phyloP scores from a whole-genome alignment of 2,113 vertebrate species.

The Anarrhichthys ocellatus region DNA sequence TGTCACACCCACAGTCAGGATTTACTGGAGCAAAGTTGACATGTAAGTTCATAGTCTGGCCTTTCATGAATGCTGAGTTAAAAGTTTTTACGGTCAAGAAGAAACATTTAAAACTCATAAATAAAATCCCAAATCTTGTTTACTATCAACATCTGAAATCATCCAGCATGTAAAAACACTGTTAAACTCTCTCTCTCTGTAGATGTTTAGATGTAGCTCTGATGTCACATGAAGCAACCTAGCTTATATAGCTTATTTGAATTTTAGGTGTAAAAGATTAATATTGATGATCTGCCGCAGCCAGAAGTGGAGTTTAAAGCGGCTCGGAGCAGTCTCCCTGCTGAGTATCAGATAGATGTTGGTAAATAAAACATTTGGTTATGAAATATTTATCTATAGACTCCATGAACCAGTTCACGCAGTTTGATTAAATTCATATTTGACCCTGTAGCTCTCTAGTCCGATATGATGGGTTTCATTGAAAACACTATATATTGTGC shows the following conservation, averaged over 20 bases:
- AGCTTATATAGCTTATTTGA: slow-evolving; percentile 43
- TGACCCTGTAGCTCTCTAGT: not conserved
- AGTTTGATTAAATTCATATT: slow-evolving; percentile 55
- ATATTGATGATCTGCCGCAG: slow-evolving; percentile 68
- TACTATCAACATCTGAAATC: slow-evolving; percentile 2
- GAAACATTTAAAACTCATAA: slow-evolving; percentile 15
- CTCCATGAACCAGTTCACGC: slow-evolving; percentile 60
- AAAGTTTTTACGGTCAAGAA: not conserved
- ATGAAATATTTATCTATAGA: slow-evolving; percentile 68
- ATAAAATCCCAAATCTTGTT: slow-evolving; percentile 5
- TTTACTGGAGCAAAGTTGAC: not conserved
- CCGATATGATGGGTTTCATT: slow-evolving; percentile 1
- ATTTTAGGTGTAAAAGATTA: slow-evolving; percentile 56
- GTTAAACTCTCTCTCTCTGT: slow-evolving; percentile 9
- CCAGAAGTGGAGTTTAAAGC: slow-evolving; percentile 53
- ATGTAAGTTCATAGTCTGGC: not conserved
- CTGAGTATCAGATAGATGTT: slow-evolving; percentile 64
- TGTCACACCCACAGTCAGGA: slow-evolving; percentile 2
- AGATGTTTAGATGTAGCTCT: slow-evolving; percentile 22
- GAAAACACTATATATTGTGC: not conserved
- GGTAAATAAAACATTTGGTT: slow-evolving; percentile 72
- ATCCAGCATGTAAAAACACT: not conserved
- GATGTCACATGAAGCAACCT: slow-evolving; percentile 19
- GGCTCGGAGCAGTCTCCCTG: slow-evolving; percentile 23
- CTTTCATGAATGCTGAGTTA: not conserved